Conservation (phyloP, 2,113 vertebrate genomes). For the Entelurus aequoreus region DNA sequence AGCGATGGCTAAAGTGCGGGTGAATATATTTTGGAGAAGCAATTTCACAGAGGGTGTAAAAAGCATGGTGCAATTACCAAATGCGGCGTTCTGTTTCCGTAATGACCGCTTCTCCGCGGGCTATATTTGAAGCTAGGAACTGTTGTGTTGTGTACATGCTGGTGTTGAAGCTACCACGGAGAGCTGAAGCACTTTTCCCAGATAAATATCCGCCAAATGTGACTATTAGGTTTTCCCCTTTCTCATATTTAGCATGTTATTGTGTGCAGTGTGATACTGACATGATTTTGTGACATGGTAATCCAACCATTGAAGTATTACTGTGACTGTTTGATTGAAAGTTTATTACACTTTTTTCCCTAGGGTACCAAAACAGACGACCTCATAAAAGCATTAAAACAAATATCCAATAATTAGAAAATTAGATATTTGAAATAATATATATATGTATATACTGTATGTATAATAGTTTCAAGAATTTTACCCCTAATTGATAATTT, state of each 20-base stretch:
- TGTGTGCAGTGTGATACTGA: not conserved
- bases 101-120: slow-evolving; percentile 50
- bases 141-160: slow-evolving; percentile 40
- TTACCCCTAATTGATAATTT: no score
- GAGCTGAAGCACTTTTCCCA: slow-evolving; percentile 16
- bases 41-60: slow-evolving; percentile 58
- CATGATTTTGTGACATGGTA: slow-evolving; percentile 33
- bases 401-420: no score
- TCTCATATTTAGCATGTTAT: slow-evolving; percentile 18
- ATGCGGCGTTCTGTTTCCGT: slow-evolving; percentile 60
- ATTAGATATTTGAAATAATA: no score
- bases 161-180: slow-evolving; percentile 36
- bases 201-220: slow-evolving; percentile 25
- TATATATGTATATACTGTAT: no score
- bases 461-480: no score
- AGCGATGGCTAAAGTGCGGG: slow-evolving; percentile 49
- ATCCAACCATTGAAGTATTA: slow-evolving; percentile 49
- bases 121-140: slow-evolving; percentile 44
- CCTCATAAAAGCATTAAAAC: no score
- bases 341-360: no score
- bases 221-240: slow-evolving; percentile 28
- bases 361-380: no score
- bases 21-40: slow-evolving; percentile 58
- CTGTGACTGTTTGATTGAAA: slow-evolving; percentile 12
- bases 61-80: slow-evolving; percentile 62